These are phyloP conservation scores for Siniperca obscura DNA, from an alignment of 2,797 vertebrate genomes.

Conservation along the genomic window DNA sequence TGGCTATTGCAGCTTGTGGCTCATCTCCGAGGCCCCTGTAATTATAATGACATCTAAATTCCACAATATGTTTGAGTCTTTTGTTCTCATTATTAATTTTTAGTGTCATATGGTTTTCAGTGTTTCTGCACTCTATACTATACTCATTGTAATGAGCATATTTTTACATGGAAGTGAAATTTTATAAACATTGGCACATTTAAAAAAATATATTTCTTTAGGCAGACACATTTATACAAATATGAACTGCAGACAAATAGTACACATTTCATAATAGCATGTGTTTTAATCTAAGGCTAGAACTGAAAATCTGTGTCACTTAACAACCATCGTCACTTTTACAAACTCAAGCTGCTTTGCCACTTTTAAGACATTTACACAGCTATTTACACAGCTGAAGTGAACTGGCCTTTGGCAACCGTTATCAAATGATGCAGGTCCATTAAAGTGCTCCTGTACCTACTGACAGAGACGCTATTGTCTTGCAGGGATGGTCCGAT, in stretches of 20 bases:
- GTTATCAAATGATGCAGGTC: conserved; percentile 52
- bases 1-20: conserved; percentile 22
- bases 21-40: background rate
- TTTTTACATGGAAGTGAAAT: background rate
- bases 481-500: conserved; percentile 47
- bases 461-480: conserved; percentile 58
- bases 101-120: background rate
- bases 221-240: background rate
- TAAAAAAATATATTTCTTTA: background rate
- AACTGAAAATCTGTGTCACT: background rate
- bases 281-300: background rate
- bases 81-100: background rate
- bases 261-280: background rate
- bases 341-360: conserved; percentile 13
- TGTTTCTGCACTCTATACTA: background rate
- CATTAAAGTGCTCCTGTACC: conserved; percentile 24
- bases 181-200: background rate
- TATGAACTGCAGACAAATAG: background rate
- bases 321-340: conserved; percentile 1
- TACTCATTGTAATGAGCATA: background rate
- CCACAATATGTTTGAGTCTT: background rate
- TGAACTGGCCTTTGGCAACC: conserved; percentile 7
- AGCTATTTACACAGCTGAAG: conserved; percentile 37
- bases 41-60: background rate
- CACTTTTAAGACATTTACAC: background rate